Conservation (phyloP, 2,113 vertebrate genomes). For the Protobothrops flavoviridis region DNA sequence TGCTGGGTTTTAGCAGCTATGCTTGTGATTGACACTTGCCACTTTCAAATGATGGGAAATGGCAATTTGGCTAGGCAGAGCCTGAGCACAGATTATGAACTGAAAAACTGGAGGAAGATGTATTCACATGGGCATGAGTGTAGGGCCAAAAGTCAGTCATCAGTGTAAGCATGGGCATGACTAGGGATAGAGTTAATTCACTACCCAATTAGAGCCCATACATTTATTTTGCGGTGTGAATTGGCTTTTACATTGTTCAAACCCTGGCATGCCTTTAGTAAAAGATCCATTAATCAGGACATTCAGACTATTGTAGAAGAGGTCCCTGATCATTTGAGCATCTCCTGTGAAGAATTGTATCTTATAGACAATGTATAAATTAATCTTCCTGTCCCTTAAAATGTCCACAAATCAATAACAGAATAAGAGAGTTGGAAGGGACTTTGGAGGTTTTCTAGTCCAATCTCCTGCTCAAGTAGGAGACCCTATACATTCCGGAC, state of each 20-base stretch:
- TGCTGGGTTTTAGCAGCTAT: not conserved
- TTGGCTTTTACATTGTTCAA: not conserved
- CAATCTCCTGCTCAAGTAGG: not conserved
- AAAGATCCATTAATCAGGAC: not conserved
- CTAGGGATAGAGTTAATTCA: not conserved
- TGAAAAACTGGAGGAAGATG: not conserved
- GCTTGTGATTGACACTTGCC: constrained; percentile 48
- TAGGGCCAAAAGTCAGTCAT: not conserved
- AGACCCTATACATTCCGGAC: not conserved
- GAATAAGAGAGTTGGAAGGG: not conserved
- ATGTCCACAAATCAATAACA: not conserved
- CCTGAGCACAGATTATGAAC: rapidly evolving
- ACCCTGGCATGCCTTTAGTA: not conserved
- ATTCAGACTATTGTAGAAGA: not conserved
- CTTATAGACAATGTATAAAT: not conserved
- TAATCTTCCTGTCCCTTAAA: not conserved
- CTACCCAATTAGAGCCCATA: not conserved
- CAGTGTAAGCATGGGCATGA: not conserved
- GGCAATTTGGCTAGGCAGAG: not conserved
- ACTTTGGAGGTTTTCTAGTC: not conserved
- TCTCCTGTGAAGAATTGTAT: not conserved
- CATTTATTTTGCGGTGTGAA: not conserved
- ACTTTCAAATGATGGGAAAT: not conserved
- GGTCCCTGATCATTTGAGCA: not conserved
- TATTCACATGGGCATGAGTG: rapidly evolving